Percentiles rank a stretch among this genome's conserved stretches.
These are phyloP conservation scores for Pteropus rufus DNA, from an alignment of 2,797 vertebrate genomes.

Conservation along the genomic window DNA sequence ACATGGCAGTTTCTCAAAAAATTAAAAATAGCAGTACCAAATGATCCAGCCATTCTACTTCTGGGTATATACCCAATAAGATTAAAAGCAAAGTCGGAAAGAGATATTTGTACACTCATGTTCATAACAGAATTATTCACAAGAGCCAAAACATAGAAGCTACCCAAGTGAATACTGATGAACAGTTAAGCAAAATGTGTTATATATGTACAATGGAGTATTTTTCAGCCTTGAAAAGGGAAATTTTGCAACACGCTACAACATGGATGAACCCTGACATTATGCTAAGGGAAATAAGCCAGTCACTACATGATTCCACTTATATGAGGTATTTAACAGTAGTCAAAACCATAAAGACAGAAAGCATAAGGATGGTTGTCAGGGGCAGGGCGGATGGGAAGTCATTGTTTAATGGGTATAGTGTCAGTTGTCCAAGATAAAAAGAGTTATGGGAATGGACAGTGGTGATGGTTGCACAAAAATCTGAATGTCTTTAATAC, in stretches of 20 bases:
- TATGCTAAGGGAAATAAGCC: not conserved
- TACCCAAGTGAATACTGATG: not conserved
- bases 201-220: not conserved
- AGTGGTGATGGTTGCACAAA: not conserved
- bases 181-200: not conserved
- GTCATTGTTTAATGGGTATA: not conserved
- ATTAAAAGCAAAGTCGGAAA: not conserved
- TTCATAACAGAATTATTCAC: not conserved
- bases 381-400: not conserved
- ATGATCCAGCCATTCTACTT: not conserved
- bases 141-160: not conserved
- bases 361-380: not conserved
- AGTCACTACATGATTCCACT: not conserved
- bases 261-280: not conserved
- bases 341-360: not conserved
- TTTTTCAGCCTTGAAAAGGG: not conserved
- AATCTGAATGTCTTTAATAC: not conserved
- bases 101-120: not conserved
- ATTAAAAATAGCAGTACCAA: not conserved
- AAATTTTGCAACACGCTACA: not conserved
- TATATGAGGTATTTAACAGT: not conserved
- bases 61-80: not conserved
- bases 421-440: not conserved
- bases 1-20: not conserved
- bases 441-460: not conserved